Base-by-base conservation (phyloP, 2,888 invertebrate genomes). In the Meiosimyza decipiens region DNA sequence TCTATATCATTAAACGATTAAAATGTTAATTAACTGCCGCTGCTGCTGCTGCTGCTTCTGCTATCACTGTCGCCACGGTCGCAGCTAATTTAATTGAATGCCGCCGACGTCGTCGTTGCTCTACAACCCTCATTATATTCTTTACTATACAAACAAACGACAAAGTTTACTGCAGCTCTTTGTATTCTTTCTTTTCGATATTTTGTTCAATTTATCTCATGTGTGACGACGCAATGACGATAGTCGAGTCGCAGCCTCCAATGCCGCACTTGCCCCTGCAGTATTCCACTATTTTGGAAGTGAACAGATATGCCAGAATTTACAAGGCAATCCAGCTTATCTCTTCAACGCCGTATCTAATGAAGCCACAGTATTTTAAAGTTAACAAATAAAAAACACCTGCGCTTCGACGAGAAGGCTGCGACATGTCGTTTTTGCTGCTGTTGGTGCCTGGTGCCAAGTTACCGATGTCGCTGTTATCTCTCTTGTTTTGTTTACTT, bases 181-280 rank as follows among this genome's bases (percentile, higher is more conserved):
- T 54, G 22, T 76, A 65, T 75, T n/a, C 13, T 62, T 77, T 70
- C 63, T 66, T 76, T 71, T 76, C 71, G 74, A 71, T 16, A 22
- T 51, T 52, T 65, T 65, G 69, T 79, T 80, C 76, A 81, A 79
- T 80, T 80, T 74, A 80, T 74, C 74, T 76, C 72, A 74, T 76
- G 75, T 73, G 65, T 74, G 74, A 76, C 62, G 63, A 52, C 63
- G 57, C 57, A 69, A 75, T 59, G 73, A 76, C 68, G 72, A 62
- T 13, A 52, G 51, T 69, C 18, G 33, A 22, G 33, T 51, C 51
- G 73, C 75, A 66, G 65, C 68, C 71, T 63, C 40, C 49, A 16
- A 18, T 15, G n/a, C 22, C 55, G 54, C 15, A n/a, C 18, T 22
- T 28, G 63, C 70, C 16, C 22, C 15, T 11, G 54, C 50, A 28